Conservation (phyloP, 2,888 invertebrate genomes). For the Drosophila kambysellisi region DNA sequence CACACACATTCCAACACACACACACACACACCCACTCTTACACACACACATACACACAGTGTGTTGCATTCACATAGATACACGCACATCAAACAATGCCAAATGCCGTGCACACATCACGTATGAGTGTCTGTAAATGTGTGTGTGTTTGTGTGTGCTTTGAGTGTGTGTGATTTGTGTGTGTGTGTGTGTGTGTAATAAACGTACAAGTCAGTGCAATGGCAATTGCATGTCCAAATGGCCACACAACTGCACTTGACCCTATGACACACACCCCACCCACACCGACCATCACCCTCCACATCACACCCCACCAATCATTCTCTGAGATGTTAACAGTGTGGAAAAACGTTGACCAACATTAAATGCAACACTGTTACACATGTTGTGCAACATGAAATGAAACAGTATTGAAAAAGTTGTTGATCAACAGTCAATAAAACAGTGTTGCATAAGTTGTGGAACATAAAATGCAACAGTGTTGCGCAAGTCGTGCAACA, state of each 20-base stretch:
- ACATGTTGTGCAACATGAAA: neutral
- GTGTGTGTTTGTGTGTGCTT: conserved; percentile 11
- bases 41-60: conserved; percentile 8
- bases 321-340: neutral
- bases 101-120: conserved; percentile 14
- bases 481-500: neutral
- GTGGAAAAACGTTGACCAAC: neutral
- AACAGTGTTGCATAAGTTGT: neutral
- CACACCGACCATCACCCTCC: neutral
- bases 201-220: conserved; percentile 63
- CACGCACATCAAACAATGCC: conserved; percentile 19
- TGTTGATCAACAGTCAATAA: neutral
- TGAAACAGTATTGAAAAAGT: neutral
- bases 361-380: neutral
- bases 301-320: neutral
- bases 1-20: conserved; percentile 26
- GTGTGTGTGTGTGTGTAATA: conserved; percentile 43
- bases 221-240: conserved; percentile 61
- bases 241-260: conserved; percentile 35
- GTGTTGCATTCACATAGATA: conserved; percentile 28
- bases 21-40: conserved; percentile 6
- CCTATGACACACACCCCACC: neutral
- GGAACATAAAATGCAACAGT: neutral
- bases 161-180: conserved; percentile 10
- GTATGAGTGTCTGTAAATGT: conserved; percentile 11